phyloP scores from a whole-genome alignment of 2,888 invertebrate species.

The Sphaerophoria rueppellii region DNA sequence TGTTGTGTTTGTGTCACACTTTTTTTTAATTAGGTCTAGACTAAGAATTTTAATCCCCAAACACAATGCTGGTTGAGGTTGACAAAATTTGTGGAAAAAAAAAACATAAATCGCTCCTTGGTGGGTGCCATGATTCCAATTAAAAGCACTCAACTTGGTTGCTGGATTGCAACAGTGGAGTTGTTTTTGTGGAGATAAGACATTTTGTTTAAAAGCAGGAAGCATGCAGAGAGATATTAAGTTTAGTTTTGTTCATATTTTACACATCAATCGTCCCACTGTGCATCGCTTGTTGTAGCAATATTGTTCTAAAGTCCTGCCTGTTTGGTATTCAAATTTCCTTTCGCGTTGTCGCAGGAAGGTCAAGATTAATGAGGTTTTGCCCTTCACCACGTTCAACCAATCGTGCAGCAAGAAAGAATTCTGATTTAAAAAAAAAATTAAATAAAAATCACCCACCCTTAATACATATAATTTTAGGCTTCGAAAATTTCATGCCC shows the following conservation, averaged over 20 bases:
- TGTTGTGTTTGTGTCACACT: background rate
- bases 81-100: conserved; percentile 13
- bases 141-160: conserved; percentile 23
- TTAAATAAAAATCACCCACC: background rate
- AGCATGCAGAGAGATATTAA: background rate
- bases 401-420: conserved; percentile 8
- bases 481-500: background rate
- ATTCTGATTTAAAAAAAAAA: background rate
- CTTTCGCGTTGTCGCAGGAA: background rate
- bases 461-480: background rate
- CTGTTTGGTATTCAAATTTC: conserved; percentile 11
- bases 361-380: conserved; percentile 27
- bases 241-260: background rate
- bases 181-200: background rate
- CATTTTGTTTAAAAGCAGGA: no score
- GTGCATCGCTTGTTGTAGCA: background rate
- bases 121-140: conserved; percentile 33
- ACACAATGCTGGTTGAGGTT: conserved; percentile 24
- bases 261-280: background rate
- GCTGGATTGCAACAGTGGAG: background rate
- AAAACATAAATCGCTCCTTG: conserved; percentile 21
- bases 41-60: conserved; percentile 16
- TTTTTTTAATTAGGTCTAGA: conserved; percentile 25
- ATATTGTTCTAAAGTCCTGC: background rate
- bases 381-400: background rate